Conservation (phyloP, 2,113 vertebrate genomes). For the Choloepus hoffmanni region DNA sequence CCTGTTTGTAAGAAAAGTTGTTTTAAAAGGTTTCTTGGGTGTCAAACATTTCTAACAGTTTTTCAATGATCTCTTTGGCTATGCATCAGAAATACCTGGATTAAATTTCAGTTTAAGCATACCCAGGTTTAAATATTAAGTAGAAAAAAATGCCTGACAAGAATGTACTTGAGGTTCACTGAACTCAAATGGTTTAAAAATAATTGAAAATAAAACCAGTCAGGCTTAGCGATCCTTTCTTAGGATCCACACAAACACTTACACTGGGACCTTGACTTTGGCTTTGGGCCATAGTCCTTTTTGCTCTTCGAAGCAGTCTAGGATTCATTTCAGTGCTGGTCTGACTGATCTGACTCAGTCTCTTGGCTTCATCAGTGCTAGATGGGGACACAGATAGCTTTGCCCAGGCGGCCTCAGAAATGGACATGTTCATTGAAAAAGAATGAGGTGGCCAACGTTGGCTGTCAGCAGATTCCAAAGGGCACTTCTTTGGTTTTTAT, state of each 20-base stretch:
- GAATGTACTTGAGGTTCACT: conserved; percentile 57
- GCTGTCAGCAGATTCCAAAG: no score
- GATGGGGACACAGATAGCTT: background rate
- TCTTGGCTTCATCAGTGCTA: no score
- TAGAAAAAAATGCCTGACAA: conserved; percentile 39
- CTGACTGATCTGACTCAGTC: background rate
- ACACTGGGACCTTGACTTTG: background rate
- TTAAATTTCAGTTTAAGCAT: conserved; percentile 60
- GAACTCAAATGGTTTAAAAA: conserved; percentile 55
- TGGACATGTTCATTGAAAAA: background rate
- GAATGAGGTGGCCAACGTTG: fast-evolving
- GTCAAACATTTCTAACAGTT: background rate
- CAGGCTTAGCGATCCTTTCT: conserved; percentile 38
- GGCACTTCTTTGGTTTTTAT: background rate
- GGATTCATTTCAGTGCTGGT: fast-evolving
- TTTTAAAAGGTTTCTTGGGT: background rate
- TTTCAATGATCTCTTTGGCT: conserved; percentile 9
- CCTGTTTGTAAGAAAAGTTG: conserved; percentile 42
- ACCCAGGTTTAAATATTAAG: conserved; percentile 73
- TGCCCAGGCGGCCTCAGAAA: background rate
- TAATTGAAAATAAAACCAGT: conserved; percentile 53
- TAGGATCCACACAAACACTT: background rate
- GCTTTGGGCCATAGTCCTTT: background rate
- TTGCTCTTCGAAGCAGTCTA: background rate
- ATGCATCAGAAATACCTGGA: background rate